Conservation (phyloP, 2,797 vertebrate species). For the Smutsia temminckii region DNA sequence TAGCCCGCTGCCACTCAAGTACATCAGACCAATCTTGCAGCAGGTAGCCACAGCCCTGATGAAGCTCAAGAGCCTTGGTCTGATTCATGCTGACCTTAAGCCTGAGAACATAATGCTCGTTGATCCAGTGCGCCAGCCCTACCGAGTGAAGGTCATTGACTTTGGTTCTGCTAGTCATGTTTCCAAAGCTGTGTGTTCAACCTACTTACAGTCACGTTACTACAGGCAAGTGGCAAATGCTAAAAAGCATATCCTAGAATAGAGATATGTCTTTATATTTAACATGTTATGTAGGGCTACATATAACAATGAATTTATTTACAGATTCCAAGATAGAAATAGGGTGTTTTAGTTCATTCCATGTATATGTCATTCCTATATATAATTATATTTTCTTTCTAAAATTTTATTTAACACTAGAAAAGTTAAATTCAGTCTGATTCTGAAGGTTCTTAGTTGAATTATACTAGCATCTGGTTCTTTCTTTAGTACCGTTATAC, state of each 20-base stretch:
- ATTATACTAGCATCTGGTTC: slow-evolving; percentile 37
- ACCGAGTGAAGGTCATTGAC: slow-evolving; percentile 98
- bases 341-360: background rate
- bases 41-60: slow-evolving; percentile 97
- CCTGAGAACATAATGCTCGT: slow-evolving; percentile 99
- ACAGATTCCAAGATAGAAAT: slow-evolving; percentile 21
- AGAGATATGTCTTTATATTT: slow-evolving; percentile 9
- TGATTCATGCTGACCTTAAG: slow-evolving; percentile 98
- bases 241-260: background rate
- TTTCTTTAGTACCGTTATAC: slow-evolving; percentile 35
- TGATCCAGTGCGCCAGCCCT: slow-evolving; percentile 95
- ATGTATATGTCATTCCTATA: background rate
- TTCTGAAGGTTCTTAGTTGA: slow-evolving; percentile 50
- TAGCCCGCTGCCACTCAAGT: slow-evolving; percentile 96
- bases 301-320: background rate
- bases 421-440: slow-evolving; percentile 30
- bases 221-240: slow-evolving; percentile 90
- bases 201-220: slow-evolving; percentile 98
- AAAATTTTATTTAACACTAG: slow-evolving; percentile 29
- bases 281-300: background rate
- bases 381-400: background rate
- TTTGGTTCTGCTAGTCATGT: slow-evolving; percentile 98
- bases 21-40: slow-evolving; percentile 97
- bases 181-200: slow-evolving; percentile 98
- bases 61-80: slow-evolving; percentile 97